Evolutionary conservation across 2,113 vertebrate species (phyloP).

Genomic region (Sisor rabdophorus): DNA sequence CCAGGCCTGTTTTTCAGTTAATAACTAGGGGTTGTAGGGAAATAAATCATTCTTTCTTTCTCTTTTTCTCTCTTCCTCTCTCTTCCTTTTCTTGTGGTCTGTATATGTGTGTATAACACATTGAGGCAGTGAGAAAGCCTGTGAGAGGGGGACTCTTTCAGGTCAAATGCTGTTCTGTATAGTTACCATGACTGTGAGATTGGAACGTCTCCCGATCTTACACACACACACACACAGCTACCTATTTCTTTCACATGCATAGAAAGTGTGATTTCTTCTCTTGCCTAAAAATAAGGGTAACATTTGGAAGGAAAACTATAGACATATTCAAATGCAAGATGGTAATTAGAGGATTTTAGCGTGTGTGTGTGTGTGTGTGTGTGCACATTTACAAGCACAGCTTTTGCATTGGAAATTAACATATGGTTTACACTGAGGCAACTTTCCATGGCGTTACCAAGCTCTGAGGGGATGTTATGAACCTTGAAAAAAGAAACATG

Average conservation of each 20-base stretch:
- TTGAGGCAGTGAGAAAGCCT: not conserved
- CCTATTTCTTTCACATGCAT: not conserved
- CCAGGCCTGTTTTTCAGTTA: slow-evolving; percentile 1
- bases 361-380: not conserved
- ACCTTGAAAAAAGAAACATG: slow-evolving; percentile 8
- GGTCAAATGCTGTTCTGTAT: slow-evolving; percentile 64
- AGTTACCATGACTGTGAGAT: slow-evolving; percentile 69
- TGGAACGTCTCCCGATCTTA: slow-evolving; percentile 61
- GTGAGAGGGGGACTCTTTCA: slow-evolving; percentile 35
- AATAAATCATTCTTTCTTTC: not conserved
- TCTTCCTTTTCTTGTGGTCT: slow-evolving; percentile 6
- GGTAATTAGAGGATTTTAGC: not conserved
- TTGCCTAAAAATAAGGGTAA: not conserved
- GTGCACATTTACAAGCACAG: not conserved
- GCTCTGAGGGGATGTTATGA: slow-evolving; percentile 10
- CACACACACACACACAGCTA: not conserved
- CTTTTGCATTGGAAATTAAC: slow-evolving; percentile 20
- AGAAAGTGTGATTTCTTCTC: slow-evolving; percentile 6
- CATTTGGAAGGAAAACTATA: not conserved
- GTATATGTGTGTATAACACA: slow-evolving; percentile 24
- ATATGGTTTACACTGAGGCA: slow-evolving; percentile 3
- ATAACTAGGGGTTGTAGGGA: not conserved
- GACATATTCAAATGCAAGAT: not conserved
- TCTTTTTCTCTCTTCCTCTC: too few relatives aligned
- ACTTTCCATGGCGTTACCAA: not conserved